A percentile compares a stretch with the other conserved stretches of the same genome.
Conservation (phyloP, 2,797 vertebrate genomes). For the Xyrichtys novacula region DNA sequence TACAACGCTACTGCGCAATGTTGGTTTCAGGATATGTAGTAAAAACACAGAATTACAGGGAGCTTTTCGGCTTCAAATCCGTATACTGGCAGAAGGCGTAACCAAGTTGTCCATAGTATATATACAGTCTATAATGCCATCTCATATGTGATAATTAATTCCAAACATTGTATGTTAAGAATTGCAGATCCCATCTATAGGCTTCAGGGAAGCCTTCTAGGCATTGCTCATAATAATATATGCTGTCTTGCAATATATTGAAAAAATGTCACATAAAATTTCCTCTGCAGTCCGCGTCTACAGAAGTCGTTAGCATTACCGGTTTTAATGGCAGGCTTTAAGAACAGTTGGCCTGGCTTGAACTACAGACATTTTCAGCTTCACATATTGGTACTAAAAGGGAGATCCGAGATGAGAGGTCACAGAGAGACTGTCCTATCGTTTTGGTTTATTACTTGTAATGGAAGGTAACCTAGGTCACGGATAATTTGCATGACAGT, state of each 20-base stretch:
- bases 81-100: no score
- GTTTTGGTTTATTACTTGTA: slow-evolving; percentile 6
- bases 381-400: not conserved
- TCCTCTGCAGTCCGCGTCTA: not conserved
- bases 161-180: no score
- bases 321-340: not conserved
- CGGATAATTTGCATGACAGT: not conserved
- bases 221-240: slow-evolving; percentile 17
- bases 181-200: no score
- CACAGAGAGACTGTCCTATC: not conserved
- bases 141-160: no score
- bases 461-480: not conserved
- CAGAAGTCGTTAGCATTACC: slow-evolving; percentile 3
- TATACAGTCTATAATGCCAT: no score
- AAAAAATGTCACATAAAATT: slow-evolving; percentile 9
- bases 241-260: slow-evolving; percentile 23
- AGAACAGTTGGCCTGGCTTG: not conserved
- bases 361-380: slow-evolving; percentile 4
- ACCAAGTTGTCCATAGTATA: no score
- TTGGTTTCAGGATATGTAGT: no score
- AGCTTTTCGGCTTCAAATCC: no score
- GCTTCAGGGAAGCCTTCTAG: slow-evolving; percentile 15
- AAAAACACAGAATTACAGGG: no score
- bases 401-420: slow-evolving; percentile 4
- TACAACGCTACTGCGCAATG: no score